These are phyloP conservation scores for Hycleus cichorii DNA, from an alignment of 1,140 invertebrate species.

Conservation along the genomic window DNA sequence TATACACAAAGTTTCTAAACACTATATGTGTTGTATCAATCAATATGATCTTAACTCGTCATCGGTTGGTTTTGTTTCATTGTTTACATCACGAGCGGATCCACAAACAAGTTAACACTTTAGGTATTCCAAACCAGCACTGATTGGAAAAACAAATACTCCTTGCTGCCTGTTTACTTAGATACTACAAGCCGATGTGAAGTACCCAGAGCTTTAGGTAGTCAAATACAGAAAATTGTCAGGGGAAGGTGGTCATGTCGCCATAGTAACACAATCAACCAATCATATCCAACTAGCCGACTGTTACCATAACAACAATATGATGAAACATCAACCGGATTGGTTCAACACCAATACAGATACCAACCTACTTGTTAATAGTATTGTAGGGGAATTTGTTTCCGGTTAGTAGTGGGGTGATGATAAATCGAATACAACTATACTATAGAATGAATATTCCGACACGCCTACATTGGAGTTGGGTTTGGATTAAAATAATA, in stretches of 20 bases:
- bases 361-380: not conserved
- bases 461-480: too few relatives aligned
- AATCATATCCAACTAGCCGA: slow-evolving; percentile 16
- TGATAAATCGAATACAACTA: not conserved
- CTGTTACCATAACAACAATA: slow-evolving; percentile 29
- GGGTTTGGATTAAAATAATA: too few relatives aligned
- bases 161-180: slow-evolving; percentile 43
- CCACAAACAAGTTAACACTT: slow-evolving; percentile 44
- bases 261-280: slow-evolving; percentile 30
- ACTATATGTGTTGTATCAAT: slow-evolving; percentile 23
- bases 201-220: slow-evolving; percentile 44
- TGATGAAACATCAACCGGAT: slow-evolving; percentile 18
- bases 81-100: slow-evolving; percentile 43
- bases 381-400: not conserved
- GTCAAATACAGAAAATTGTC: slow-evolving; percentile 36
- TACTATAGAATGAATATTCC: not conserved
- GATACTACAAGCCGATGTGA: slow-evolving; percentile 44
- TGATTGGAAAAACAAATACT: slow-evolving; percentile 45
- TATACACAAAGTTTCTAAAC: slow-evolving; percentile 9
- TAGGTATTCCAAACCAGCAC: slow-evolving; percentile 43
- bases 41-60: slow-evolving; percentile 39
- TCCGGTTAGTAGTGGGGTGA: slow-evolving; percentile 3
- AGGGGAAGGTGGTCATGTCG: slow-evolving; percentile 30
- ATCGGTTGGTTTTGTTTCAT: slow-evolving; percentile 41
- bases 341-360: slow-evolving; percentile 12